Percentiles rank a stretch among this genome's conserved stretches.
Evolutionary conservation across 2,888 invertebrate genomes (phyloP).

Genomic region (Linnaemya tessellans): DNA sequence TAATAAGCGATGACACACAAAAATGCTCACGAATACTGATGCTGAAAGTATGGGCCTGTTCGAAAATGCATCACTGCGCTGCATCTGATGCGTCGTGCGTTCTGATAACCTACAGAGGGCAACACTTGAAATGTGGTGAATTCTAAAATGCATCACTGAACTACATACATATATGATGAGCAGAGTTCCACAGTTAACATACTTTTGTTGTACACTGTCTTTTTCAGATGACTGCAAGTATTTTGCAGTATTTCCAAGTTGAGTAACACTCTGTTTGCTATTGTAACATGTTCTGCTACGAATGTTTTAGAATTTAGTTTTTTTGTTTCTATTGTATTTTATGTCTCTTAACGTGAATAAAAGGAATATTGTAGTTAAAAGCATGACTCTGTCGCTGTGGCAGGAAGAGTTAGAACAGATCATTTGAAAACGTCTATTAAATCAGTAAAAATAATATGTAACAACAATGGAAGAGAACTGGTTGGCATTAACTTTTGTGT

Average conservation of each 20-base stretch:
- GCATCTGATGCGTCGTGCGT: too few relatives aligned
- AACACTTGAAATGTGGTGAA: too few relatives aligned
- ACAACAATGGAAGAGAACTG: neutral
- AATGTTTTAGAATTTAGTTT: constrained; percentile 16
- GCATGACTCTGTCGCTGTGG: constrained; percentile 24
- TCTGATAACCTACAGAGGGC: too few relatives aligned
- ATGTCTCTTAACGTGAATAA: constrained; percentile 26
- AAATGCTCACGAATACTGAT: too few relatives aligned
- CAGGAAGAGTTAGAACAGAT: constrained; percentile 28
- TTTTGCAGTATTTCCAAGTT: constrained; percentile 13
- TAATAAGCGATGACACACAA: too few relatives aligned
- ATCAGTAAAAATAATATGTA: constrained; percentile 33
- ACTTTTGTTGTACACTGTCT: neutral
- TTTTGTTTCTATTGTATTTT: constrained; percentile 24
- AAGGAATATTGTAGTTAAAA: constrained; percentile 10
- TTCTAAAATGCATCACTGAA: too few relatives aligned
- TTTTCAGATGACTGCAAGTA: constrained; percentile 23
- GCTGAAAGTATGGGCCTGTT: too few relatives aligned
- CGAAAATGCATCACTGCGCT: too few relatives aligned
- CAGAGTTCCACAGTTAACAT: neutral
- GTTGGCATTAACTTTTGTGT: neutral
- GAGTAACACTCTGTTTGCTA: constrained; percentile 36
- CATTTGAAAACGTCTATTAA: constrained; percentile 48
- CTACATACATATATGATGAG: too few relatives aligned
- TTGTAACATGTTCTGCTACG: neutral